Conservation (phyloP, 2,113 vertebrate species). For the Carollia perspicillata region DNA sequence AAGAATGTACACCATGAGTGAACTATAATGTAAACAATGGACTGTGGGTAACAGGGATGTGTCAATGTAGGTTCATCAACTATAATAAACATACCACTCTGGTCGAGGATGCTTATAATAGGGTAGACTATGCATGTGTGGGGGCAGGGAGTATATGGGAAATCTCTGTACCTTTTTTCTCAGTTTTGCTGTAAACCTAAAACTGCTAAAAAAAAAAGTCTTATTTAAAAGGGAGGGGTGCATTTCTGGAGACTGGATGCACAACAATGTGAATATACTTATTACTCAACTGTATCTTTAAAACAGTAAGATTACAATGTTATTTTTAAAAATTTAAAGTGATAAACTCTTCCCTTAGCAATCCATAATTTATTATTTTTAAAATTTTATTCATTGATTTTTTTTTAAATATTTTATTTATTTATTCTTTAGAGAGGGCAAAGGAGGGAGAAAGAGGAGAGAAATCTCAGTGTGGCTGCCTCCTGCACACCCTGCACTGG, state of each 20-base stretch:
- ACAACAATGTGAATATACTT: neutral
- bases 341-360: neutral
- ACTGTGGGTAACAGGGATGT: neutral
- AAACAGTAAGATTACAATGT: neutral
- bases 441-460: no score
- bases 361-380: neutral
- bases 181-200: neutral
- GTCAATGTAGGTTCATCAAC: neutral
- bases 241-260: neutral
- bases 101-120: neutral
- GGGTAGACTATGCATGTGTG: neutral
- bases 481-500: no score
- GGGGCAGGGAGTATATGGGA: neutral
- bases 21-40: neutral
- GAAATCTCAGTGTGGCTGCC: no score
- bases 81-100: neutral
- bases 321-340: neutral
- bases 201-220: neutral
- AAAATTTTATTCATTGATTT: no score
- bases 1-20: neutral
- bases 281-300: neutral
- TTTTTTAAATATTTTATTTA: no score
- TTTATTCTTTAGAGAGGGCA: no score
- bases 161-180: neutral
- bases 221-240: neutral